Percentiles rank a stretch among this genome's conserved stretches.
Conservation (phyloP, 2,113 vertebrate genomes). For the Cromileptes altivelis region DNA sequence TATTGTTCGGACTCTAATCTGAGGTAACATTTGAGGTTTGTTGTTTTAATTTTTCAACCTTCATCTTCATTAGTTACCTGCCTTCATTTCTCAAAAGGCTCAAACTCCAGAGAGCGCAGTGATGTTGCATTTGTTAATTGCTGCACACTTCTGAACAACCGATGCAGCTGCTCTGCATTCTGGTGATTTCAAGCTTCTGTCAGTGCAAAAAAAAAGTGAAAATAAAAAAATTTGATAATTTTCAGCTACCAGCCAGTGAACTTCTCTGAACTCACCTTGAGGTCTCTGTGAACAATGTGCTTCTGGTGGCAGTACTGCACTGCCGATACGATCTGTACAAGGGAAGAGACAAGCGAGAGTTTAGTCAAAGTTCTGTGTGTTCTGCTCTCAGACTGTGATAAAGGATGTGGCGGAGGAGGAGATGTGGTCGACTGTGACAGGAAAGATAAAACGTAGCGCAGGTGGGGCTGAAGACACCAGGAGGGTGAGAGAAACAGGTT, state of each 20-base stretch:
- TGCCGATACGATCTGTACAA: constrained; percentile 95
- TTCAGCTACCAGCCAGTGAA: too few relatives aligned
- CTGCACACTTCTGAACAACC: neutral
- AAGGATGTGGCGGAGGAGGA: constrained; percentile 54
- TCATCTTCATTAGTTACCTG: neutral
- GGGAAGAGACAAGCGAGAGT: neutral
- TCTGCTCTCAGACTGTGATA: constrained; percentile 35
- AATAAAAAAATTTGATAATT: neutral
- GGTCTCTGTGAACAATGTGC: constrained; percentile 97
- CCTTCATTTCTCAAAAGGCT: neutral
- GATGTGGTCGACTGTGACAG: constrained; percentile 51
- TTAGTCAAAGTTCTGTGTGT: constrained; percentile 7
- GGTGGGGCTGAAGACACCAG: constrained; percentile 8
- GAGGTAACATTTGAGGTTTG: neutral
- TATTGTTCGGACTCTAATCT: neutral
- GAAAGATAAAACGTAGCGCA: constrained; percentile 33
- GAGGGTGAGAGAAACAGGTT: constrained; percentile 5
- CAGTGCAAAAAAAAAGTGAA: too few relatives aligned
- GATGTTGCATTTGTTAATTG: neutral
- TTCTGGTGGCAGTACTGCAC: constrained; percentile 99
- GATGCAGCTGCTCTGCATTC: neutral
- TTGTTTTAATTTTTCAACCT: neutral
- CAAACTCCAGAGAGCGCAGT: neutral
- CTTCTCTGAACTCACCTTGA: constrained; percentile 90
- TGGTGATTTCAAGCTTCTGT: neutral